phyloP scores from a whole-genome alignment of 2,113 vertebrate species.

The Carlito syrichta region DNA sequence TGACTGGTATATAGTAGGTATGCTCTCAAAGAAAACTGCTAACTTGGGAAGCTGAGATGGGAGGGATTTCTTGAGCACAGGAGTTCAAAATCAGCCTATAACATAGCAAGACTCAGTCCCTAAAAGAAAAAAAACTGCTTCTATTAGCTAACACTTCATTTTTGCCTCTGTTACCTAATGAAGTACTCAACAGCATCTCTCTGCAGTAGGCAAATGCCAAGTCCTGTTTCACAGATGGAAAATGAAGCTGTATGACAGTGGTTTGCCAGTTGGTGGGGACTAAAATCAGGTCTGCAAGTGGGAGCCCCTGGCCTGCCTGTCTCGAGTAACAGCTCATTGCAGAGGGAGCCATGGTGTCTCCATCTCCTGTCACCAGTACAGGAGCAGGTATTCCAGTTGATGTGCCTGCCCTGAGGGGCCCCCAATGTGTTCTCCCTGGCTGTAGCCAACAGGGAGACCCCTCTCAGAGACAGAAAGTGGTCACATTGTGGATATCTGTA shows the following conservation, averaged over 20 bases:
- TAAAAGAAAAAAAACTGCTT: no score
- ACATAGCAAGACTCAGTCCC: no score
- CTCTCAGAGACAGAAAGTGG: not conserved
- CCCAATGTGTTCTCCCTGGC: no score
- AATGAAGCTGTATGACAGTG: accelerated
- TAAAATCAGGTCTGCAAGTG: not conserved
- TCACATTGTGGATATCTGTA: not conserved
- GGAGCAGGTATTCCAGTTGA: not conserved
- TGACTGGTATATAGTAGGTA: not conserved
- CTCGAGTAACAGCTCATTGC: not conserved
- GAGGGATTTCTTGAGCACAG: no score
- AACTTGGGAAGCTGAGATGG: no score
- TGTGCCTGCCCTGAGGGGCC: not conserved
- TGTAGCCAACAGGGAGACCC: no score
- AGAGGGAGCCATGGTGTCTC: not conserved
- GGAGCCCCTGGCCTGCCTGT: not conserved
- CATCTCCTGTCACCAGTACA: accelerated
- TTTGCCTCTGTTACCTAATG: not conserved
- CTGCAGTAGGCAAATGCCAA: not conserved
- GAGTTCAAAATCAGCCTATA: no score
- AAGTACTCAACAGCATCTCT: no score
- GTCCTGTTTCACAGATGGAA: not conserved
- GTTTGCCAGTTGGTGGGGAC: not conserved
- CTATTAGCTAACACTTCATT: not conserved
- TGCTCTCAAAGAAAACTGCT: accelerated